Evolutionary conservation across 2,797 vertebrate genomes (phyloP).

Genomic region (Eupleurogrammus muticus): DNA sequence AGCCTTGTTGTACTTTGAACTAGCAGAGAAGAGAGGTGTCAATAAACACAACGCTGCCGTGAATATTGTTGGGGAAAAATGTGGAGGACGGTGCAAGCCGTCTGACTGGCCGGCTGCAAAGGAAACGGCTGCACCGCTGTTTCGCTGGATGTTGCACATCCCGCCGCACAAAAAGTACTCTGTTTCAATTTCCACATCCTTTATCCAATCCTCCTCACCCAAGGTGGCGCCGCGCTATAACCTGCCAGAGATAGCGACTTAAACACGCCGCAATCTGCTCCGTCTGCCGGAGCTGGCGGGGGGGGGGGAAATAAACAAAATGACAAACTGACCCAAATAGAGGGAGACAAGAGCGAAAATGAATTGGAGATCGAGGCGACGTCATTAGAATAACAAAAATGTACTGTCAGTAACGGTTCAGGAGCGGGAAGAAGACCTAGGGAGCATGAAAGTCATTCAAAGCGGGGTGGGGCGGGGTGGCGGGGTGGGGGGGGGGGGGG

Average conservation of each 20-base stretch:
- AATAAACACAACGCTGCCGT: constrained; percentile 38
- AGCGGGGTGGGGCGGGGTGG: constrained; percentile 28
- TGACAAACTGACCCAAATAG: constrained; percentile 73
- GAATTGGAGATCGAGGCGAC: constrained; percentile 60
- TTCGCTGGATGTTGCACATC: constrained; percentile 37
- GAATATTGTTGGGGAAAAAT: constrained; percentile 29
- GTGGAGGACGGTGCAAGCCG: constrained; percentile 12
- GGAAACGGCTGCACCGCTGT: constrained; percentile 37
- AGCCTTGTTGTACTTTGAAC: constrained; percentile 43
- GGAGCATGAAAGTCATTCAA: constrained; percentile 62
- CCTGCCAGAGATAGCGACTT: constrained; percentile 66
- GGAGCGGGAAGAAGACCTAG: constrained; percentile 50
- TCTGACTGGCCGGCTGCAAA: constrained; percentile 2
- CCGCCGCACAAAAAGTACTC: constrained; percentile 42
- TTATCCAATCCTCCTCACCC: constrained; percentile 62
- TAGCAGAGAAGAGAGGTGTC: constrained; percentile 23
- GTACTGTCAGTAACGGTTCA: constrained; percentile 57
- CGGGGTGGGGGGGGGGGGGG: constrained; percentile 17
- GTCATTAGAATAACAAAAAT: constrained; percentile 75
- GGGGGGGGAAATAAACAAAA: constrained; percentile 66
- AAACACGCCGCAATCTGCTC: constrained; percentile 65
- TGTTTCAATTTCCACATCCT: constrained; percentile 67
- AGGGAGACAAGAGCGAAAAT: constrained; percentile 70
- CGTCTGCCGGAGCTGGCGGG: constrained; percentile 45
- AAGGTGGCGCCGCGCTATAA: constrained; percentile 57